Conservation (phyloP, 2,888 invertebrate genomes). For the Siphlonurus alternatus region DNA sequence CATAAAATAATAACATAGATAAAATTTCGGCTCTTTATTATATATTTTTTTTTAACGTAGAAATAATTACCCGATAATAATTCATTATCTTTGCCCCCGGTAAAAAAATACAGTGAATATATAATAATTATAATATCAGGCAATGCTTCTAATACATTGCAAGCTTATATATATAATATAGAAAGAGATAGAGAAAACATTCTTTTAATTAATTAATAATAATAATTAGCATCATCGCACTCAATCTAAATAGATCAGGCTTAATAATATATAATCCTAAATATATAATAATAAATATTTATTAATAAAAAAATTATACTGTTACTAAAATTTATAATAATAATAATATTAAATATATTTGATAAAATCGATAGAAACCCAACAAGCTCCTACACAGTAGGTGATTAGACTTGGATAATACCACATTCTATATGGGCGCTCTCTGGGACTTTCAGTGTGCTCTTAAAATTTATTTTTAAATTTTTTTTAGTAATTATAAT, state of each 20-base stretch:
- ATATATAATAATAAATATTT: neutral
- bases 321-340: neutral
- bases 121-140: neutral
- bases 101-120: neutral
- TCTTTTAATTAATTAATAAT: neutral
- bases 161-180: neutral
- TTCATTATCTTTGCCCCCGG: neutral
- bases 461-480: too few relatives aligned
- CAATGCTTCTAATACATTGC: neutral
- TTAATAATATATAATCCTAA: neutral
- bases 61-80: neutral
- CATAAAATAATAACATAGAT: neutral
- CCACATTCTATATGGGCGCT: too few relatives aligned
- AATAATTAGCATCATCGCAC: neutral
- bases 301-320: neutral
- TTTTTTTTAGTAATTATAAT: too few relatives aligned
- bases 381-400: neutral
- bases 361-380: neutral
- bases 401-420: neutral
- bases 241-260: neutral
- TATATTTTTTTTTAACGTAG: neutral
- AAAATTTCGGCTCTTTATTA: neutral
- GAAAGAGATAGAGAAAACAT: neutral
- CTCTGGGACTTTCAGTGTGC: too few relatives aligned
- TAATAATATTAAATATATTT: neutral